phyloP scores from a whole-genome alignment of 2,888 invertebrate species.

The Crocallis elinguaria region DNA sequence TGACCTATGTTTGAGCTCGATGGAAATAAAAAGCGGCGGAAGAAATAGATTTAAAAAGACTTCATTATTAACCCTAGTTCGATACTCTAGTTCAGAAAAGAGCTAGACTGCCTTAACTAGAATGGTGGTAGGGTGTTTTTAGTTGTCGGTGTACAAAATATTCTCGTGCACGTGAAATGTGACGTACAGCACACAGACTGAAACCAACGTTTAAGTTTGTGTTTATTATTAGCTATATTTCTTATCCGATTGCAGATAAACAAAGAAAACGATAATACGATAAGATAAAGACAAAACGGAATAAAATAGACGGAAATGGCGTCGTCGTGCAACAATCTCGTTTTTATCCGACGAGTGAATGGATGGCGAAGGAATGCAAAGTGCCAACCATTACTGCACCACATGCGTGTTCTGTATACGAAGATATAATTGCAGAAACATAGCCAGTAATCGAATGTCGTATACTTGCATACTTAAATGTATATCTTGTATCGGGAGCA shows the following conservation, averaged over 20 bases:
- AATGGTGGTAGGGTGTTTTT: no score
- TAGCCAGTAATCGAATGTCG: slow-evolving; percentile 9
- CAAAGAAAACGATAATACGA: slow-evolving; percentile 25
- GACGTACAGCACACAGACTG: no score
- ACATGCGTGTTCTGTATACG: slow-evolving; percentile 8
- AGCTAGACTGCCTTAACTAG: no score
- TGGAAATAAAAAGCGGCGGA: no score
- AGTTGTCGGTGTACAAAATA: no score
- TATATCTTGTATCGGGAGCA: background rate
- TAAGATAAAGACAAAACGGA: slow-evolving; percentile 22
- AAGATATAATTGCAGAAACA: slow-evolving; percentile 5
- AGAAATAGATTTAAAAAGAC: no score
- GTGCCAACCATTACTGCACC: slow-evolving; percentile 8
- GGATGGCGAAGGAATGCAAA: slow-evolving; percentile 16
- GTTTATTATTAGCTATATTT: no score
- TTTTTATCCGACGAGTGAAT: slow-evolving; percentile 18
- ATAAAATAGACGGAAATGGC: slow-evolving; percentile 22
- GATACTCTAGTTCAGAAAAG: no score
- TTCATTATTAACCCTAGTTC: no score
- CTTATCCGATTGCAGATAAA: slow-evolving; percentile 20
- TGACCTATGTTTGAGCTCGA: background rate
- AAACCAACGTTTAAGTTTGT: no score
- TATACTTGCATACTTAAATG: no score
- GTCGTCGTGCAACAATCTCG: slow-evolving; percentile 19
- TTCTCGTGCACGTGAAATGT: no score